Evolutionary conservation across 2,888 invertebrate species (phyloP), one percentile per base, ranked within the genome.

Genomic region (Neoitamus cyanurus): DNA sequence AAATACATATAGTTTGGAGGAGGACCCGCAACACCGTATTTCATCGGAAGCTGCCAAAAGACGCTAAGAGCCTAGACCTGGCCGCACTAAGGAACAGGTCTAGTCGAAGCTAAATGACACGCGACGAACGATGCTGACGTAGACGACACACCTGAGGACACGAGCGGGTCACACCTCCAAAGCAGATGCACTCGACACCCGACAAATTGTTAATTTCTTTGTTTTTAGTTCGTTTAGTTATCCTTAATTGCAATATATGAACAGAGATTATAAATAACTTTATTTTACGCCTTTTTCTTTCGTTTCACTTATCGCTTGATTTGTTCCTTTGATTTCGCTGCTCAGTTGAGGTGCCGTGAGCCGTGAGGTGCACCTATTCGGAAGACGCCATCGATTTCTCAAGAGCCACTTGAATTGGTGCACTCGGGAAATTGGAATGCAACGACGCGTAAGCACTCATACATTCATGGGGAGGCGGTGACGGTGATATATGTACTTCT

Each of bases 1-100:
- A 90, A 90, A 88, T 91, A 89, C 87, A 90, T 91, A 88, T 91
- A 90, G 89, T 77, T 30, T 77, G 46, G 46, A 42, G 42, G 46
- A 73, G 36, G 73, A 72, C 25, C 34, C 34, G 0, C 42, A 7
- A 42, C 5, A 77, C 11, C 77, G 58, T 7, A 58, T 20, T 15
- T 3, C 58, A 25, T 20, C 9, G 58, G 58, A 58, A 2, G 25
- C 58, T 20, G 58, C 25, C 58, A 20, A 25, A 58, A 58, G 20
- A 58, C 25, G 20, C 9, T 58, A 7, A 34, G 9, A 58, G n/a
- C 15, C n/a, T n/a, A n/a, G n/a, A n/a, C n/a, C n/a, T n/a, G n/a
- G n/a, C n/a, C n/a, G 42, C 42, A 11, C 4, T n/a, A n/a, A 13
- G 42, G 13, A 42, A n/a, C 42, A 42, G 42, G n/a, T n/a, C n/a